Conservation (phyloP, 2,797 vertebrate genomes). For the Myiotriccus ornatus region DNA sequence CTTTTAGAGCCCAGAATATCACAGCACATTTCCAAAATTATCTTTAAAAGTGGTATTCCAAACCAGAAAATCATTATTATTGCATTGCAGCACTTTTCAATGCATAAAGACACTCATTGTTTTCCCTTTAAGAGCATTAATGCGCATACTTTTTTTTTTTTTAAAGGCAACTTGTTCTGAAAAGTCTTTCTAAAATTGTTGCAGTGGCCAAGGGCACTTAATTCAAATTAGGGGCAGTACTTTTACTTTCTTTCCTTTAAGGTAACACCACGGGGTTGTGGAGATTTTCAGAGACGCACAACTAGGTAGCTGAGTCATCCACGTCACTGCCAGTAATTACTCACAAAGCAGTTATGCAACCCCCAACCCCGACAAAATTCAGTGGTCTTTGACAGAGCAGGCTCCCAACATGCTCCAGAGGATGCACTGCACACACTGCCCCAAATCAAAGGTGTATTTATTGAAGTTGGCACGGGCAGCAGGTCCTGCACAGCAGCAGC, state of each 20-base stretch:
- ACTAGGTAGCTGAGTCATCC: constrained; percentile 64
- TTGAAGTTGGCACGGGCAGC: not conserved
- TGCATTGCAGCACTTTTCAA: not conserved
- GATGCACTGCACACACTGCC: not conserved
- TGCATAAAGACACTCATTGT: constrained; percentile 35
- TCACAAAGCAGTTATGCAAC: constrained; percentile 67
- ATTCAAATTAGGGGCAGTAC: not conserved
- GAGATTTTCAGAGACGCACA: constrained; percentile 18
- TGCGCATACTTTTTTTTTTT: not conserved
- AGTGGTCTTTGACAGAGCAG: constrained; percentile 16
- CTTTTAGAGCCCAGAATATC: not conserved
- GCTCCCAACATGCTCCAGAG: not conserved
- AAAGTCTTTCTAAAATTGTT: not conserved
- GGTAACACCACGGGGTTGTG: not conserved
- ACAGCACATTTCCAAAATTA: not conserved
- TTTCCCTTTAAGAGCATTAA: constrained; percentile 19
- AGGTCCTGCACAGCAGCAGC: not conserved
- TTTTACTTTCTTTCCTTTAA: not conserved
- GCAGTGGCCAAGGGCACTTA: not conserved
- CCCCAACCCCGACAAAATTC: constrained; percentile 48
- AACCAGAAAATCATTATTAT: not conserved
- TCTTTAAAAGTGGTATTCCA: not conserved
- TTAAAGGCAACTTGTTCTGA: not conserved
- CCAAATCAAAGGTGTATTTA: not conserved
- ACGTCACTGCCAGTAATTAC: constrained; percentile 62